phyloP scores from a whole-genome alignment of 2,113 vertebrate species.

The Castor canadensis region DNA sequence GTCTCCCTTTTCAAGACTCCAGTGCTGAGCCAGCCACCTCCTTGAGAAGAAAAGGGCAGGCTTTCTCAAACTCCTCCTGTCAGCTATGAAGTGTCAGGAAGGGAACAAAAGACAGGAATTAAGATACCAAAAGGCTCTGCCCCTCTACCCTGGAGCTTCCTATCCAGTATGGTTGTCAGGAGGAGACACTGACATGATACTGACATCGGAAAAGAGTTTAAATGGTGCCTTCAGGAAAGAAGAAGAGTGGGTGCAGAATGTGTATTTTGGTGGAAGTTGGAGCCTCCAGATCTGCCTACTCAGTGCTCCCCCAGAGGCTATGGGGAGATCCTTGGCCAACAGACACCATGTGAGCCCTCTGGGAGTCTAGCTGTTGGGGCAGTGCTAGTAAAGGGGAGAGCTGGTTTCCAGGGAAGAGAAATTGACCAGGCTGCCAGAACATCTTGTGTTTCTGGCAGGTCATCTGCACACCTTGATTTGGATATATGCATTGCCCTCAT shows the following conservation, averaged over 20 bases:
- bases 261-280: background rate
- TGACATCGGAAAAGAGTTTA: background rate
- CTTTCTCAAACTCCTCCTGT: constrained; percentile 13
- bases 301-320: background rate
- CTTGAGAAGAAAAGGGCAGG: background rate
- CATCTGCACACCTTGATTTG: background rate
- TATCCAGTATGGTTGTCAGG: background rate
- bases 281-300: background rate
- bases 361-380: background rate
- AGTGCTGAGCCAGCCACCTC: background rate
- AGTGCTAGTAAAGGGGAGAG: background rate
- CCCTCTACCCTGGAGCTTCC: background rate
- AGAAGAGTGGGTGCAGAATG: background rate
- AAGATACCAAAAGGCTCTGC: background rate
- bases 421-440: background rate
- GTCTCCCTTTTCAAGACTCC: background rate
- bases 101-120: background rate
- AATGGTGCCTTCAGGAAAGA: background rate
- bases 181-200: background rate
- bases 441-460: background rate
- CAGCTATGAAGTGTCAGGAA: background rate
- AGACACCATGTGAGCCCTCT: background rate
- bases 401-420: background rate
- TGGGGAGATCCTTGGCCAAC: background rate
- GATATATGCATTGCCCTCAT: background rate